Percentiles rank a stretch among this genome's conserved stretches.
Evolutionary conservation across 2,113 vertebrate species (phyloP).

Genomic region (Dermatemys mawii): DNA sequence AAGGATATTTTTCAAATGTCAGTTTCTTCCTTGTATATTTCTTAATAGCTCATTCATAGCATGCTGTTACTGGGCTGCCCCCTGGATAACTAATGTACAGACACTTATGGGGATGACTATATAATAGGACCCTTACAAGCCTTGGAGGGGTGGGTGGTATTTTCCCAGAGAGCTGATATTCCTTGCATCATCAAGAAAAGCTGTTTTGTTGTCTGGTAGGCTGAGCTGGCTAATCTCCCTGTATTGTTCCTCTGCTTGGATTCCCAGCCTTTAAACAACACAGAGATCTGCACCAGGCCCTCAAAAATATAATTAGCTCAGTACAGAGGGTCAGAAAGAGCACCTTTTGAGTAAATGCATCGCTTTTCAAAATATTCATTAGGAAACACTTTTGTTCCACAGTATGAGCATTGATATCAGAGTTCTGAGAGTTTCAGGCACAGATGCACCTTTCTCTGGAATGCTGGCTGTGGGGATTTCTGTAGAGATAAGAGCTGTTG

Average conservation of each 20-base stretch:
- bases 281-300: neutral
- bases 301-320: conserved; percentile 6
- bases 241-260: conserved; percentile 21
- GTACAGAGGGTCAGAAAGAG: conserved; percentile 40
- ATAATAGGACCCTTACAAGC: conserved; percentile 15
- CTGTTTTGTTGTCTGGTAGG: conserved; percentile 51
- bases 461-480: conserved; percentile 22
- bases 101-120: neutral
- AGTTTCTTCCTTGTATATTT: neutral
- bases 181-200: neutral
- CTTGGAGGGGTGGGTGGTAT: neutral
- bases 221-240: conserved; percentile 49
- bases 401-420: neutral
- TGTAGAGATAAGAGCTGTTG: neutral
- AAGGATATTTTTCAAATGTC: neutral
- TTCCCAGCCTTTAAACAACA: conserved; percentile 56
- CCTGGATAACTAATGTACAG: neutral
- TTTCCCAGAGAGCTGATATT: conserved; percentile 39
- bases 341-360: conserved; percentile 16
- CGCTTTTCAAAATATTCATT: conserved; percentile 65
- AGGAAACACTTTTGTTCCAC: conserved; percentile 42
- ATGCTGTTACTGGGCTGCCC: neutral
- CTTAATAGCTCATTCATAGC: neutral
- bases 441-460: conserved; percentile 21
- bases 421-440: neutral